A percentile compares a stretch with the other conserved stretches of the same genome.
Conservation (phyloP, 2,113 vertebrate species). For the Oxyura jamaicensis region DNA sequence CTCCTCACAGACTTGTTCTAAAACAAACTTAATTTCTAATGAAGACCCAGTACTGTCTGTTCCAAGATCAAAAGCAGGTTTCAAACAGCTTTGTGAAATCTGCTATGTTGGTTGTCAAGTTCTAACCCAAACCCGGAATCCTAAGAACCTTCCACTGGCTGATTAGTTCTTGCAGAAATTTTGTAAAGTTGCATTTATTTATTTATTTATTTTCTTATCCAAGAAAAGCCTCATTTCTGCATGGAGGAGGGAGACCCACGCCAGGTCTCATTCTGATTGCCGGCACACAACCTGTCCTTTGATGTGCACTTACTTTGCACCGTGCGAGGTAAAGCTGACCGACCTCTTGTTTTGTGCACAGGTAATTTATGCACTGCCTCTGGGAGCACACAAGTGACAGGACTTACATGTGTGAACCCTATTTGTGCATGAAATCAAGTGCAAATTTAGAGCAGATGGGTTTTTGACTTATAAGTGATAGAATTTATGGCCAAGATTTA, state of each 20-base stretch:
- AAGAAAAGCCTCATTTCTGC: background rate
- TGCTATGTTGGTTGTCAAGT: background rate
- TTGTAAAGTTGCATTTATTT: background rate
- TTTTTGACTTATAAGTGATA: slow-evolving; percentile 13
- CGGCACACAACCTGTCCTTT: slow-evolving; percentile 34
- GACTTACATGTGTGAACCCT: slow-evolving; percentile 61
- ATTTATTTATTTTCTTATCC: background rate
- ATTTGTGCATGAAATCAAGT: slow-evolving; percentile 63
- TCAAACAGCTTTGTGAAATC: background rate
- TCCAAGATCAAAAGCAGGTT: background rate
- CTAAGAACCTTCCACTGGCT: background rate
- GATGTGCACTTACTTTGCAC: slow-evolving; percentile 44
- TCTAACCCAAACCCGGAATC: background rate
- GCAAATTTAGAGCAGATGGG: slow-evolving; percentile 70
- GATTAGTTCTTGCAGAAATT: background rate
- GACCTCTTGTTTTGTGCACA: slow-evolving; percentile 19
- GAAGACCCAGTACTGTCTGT: background rate
- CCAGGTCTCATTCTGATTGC: background rate
- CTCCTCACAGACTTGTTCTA: background rate
- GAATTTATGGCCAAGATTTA: slow-evolving; percentile 58
- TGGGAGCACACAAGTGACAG: slow-evolving; percentile 48
- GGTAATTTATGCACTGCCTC: slow-evolving; percentile 60
- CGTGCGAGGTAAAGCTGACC: background rate
- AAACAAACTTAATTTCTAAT: background rate
- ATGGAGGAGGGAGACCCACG: background rate